Percentiles rank a stretch among this genome's conserved stretches.
Conservation (phyloP, 2,888 invertebrate genomes). For the Glaucopsyche alexis region DNA sequence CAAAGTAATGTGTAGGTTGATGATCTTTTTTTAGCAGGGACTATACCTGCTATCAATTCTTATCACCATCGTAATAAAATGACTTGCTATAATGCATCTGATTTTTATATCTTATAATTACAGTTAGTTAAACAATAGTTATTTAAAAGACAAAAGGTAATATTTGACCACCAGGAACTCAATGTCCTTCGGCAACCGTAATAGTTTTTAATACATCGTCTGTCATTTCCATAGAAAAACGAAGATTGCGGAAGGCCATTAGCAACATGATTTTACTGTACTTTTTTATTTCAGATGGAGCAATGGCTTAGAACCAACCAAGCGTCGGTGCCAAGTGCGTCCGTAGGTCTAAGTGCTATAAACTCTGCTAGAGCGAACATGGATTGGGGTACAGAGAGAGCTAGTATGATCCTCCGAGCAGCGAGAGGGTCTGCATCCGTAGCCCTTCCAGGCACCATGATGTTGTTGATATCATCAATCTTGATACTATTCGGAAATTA, state of each 20-base stretch:
- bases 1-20: background rate
- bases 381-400: conserved; percentile 60
- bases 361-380: conserved; percentile 53
- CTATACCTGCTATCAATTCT: background rate
- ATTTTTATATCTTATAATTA: too few species aligned
- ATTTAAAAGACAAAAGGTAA: too few species aligned
- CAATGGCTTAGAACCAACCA: conserved; percentile 55
- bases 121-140: too few species aligned
- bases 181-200: too few species aligned
- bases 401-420: conserved; percentile 51
- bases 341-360: conserved; percentile 54
- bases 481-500: conserved; percentile 47
- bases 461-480: conserved; percentile 50
- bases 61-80: background rate
- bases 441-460: conserved; percentile 48
- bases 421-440: conserved; percentile 52
- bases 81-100: background rate
- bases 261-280: too few species aligned
- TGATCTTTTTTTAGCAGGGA: background rate
- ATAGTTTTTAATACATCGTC: too few species aligned
- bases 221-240: too few species aligned
- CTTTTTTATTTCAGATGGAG: conserved; percentile 57
- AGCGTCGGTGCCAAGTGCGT: conserved; percentile 51
- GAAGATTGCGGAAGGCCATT: too few species aligned
- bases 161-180: too few species aligned